Conservation (phyloP, 2,888 invertebrate species). For the Acronicta psi region DNA sequence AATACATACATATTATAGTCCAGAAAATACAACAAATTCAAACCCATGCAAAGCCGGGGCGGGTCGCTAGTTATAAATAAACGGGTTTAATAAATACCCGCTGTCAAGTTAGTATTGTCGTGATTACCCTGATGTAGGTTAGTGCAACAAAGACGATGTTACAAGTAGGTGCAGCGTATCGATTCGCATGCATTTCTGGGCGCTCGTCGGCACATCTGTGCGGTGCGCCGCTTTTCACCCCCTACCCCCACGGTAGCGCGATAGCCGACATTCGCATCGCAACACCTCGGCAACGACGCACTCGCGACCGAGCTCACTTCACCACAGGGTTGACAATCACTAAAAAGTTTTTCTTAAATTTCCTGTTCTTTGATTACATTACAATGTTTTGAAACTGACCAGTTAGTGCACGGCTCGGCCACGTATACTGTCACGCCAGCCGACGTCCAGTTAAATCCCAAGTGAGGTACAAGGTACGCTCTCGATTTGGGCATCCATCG, state of each 20-base stretch:
- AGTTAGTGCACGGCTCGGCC: too few species aligned
- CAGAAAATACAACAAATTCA: too few species aligned
- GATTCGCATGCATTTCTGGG: conserved; percentile 83
- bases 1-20: too few species aligned
- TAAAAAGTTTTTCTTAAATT: conserved; percentile 4
- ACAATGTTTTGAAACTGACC: too few species aligned
- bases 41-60: too few species aligned
- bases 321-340: conserved; percentile 71
- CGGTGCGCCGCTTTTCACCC: conserved; percentile 79
- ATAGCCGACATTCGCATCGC: conserved; percentile 85
- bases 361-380: too few species aligned
- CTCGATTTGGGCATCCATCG: conserved; percentile 22
- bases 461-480: conserved; percentile 17
- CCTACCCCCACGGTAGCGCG: conserved; percentile 69
- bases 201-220: conserved; percentile 76
- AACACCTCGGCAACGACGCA: conserved; percentile 86
- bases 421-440: conserved; percentile 17
- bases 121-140: conserved; percentile 74
- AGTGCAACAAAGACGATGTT: conserved; percentile 85
- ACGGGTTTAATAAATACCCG: conserved; percentile 3
- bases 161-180: conserved; percentile 80
- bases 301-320: conserved; percentile 80
- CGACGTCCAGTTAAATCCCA: conserved; percentile 14
- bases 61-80: too few species aligned
- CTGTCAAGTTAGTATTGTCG: conserved; percentile 41